Evolutionary conservation across 2,888 invertebrate genomes (phyloP).

Genomic region (Chymomyza amoena): DNA sequence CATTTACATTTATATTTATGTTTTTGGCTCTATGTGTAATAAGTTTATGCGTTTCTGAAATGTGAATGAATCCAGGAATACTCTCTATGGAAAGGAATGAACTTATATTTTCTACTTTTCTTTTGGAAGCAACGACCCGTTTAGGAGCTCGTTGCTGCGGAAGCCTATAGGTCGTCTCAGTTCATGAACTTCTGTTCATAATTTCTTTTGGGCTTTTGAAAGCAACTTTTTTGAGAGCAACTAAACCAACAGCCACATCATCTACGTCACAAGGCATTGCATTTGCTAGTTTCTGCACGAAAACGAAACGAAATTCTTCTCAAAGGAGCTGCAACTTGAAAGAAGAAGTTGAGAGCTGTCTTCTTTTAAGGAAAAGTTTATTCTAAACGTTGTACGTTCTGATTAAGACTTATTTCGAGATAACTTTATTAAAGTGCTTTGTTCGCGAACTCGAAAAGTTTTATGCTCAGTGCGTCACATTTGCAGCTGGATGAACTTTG

Average conservation of each 20-base stretch:
- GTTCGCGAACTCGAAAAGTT: background rate
- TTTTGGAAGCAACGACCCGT: constrained; percentile 11
- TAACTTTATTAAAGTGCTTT: background rate
- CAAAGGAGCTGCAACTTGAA: background rate
- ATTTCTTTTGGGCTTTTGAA: background rate
- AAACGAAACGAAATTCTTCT: background rate
- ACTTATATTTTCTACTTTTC: background rate
- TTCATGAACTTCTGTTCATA: constrained; percentile 48
- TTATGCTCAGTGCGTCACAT: background rate
- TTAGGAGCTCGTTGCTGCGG: background rate
- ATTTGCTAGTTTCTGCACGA: background rate
- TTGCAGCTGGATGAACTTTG: background rate
- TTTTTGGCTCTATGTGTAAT: background rate
- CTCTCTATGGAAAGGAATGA: background rate
- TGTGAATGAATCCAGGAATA: background rate
- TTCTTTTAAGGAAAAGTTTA: background rate
- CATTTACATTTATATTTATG: constrained; percentile 10
- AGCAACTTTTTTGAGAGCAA: background rate
- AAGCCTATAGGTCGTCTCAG: constrained; percentile 50
- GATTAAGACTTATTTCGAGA: background rate
- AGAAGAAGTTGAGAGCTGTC: background rate
- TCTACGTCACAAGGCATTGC: background rate
- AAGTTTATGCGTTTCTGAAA: background rate
- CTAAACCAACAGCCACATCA: background rate
- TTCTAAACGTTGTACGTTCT: background rate